These are phyloP conservation scores for Chironomus striatipennis DNA, from an alignment of 1,140 invertebrate species.

Conservation along the genomic window DNA sequence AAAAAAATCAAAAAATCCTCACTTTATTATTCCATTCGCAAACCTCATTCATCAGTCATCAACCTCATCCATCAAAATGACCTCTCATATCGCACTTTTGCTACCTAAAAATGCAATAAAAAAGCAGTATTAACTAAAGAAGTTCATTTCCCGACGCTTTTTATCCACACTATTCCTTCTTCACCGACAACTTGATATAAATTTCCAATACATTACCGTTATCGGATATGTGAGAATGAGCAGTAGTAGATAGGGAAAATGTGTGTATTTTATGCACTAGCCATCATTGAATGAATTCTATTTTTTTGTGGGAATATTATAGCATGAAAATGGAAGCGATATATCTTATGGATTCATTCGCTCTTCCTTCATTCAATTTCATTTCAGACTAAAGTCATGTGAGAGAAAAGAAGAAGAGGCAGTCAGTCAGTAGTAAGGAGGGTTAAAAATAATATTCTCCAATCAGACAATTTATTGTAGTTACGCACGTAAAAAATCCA, in stretches of 20 bases:
- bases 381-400: neutral
- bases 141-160: neutral
- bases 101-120: neutral
- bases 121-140: neutral
- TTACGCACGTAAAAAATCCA: conserved; percentile 4
- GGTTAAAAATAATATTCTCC: neutral
- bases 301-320: conserved; percentile 4
- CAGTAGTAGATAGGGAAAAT: neutral
- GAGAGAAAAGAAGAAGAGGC: no score
- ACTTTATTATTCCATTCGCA: no score
- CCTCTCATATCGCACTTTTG: no score
- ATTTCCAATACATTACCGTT: conserved; percentile 9
- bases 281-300: neutral
- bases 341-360: neutral
- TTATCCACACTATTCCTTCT: neutral
- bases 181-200: neutral
- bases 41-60: no score
- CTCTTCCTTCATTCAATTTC: neutral
- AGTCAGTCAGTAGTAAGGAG: neutral
- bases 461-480: conserved; percentile 7
- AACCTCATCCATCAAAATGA: no score
- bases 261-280: neutral
- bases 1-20: no score
- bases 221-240: conserved; percentile 1
- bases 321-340: neutral